Percentiles rank a stretch among this genome's conserved stretches.
Evolutionary conservation across 2,797 vertebrate species (phyloP).

Genomic region (Pogonophryne albipinna): DNA sequence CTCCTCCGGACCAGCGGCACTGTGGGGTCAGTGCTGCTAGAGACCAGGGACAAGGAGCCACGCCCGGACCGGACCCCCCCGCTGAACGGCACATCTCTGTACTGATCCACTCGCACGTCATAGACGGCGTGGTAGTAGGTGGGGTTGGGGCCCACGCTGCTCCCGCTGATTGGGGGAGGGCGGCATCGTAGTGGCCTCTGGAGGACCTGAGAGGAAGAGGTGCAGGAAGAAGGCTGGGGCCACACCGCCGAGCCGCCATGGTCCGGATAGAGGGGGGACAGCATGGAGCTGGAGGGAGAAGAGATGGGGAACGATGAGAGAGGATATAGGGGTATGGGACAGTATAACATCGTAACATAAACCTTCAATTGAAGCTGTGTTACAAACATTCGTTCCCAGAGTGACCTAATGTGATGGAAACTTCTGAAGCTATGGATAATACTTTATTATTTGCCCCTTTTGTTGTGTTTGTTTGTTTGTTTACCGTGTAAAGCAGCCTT

Average conservation of each 20-base stretch:
- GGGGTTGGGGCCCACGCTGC: slow-evolving; percentile 78
- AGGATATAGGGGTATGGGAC: too few relatives aligned
- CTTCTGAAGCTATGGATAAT: too few relatives aligned
- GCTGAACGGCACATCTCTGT: slow-evolving; percentile 71
- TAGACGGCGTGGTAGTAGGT: slow-evolving; percentile 84
- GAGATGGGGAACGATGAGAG: neutral
- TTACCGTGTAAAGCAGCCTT: too few relatives aligned
- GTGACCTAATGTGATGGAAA: too few relatives aligned
- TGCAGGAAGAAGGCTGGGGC: slow-evolving; percentile 67
- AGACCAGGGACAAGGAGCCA: slow-evolving; percentile 60
- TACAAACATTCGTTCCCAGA: too few relatives aligned
- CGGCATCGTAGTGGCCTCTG: slow-evolving; percentile 62
- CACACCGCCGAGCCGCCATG: slow-evolving; percentile 72
- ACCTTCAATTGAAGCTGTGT: too few relatives aligned
- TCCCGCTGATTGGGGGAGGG: slow-evolving; percentile 76
- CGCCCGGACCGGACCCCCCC: slow-evolving; percentile 45
- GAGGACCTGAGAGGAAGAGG: slow-evolving; percentile 68
- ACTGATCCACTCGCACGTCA: slow-evolving; percentile 79
- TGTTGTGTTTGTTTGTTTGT: too few relatives aligned
- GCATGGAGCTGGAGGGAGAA: slow-evolving; percentile 77
- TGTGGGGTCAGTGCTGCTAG: slow-evolving; percentile 51
- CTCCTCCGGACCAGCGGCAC: slow-evolving; percentile 81
- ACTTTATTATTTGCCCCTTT: too few relatives aligned
- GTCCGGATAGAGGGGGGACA: slow-evolving; percentile 77
- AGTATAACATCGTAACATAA: too few relatives aligned